Base-by-base conservation (phyloP, 2,888 invertebrate genomes). In the Spisula solida region DNA sequence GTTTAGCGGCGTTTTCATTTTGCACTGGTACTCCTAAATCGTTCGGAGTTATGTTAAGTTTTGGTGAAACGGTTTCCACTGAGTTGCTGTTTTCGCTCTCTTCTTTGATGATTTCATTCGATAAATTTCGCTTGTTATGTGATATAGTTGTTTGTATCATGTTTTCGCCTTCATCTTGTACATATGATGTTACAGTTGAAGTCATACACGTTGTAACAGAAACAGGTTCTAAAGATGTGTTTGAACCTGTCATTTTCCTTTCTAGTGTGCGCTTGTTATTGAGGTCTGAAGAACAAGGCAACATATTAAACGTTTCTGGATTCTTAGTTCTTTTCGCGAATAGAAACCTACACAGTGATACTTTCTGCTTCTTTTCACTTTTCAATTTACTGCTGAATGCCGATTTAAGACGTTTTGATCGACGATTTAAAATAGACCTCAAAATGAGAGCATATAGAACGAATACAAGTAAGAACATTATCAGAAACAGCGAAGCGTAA, bases 381-480 rank as follows among this genome's bases (percentile, higher is more conserved):
- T 81, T 56, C 56, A 84, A 81, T 55, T 90, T 82, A 18, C 87
- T 66, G 47, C 85, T 83, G 1, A 90, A 81, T 10, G 88, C 88
- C n/a, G 88, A 87, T 55, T 91, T 84, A 14, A 91, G 47, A 70
- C 89, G 89, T 56, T 87, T 89, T 0, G 92, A 92, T 8, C 93
- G 85, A 14, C 93, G 84, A 14, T 87, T n/a, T 29, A 92, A 82
- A 34, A 93, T 88, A 0, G 93, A 92, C 81, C 89, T 89, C 82
- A 92, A 93, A 81, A 93, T 92, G 8, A 93, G 87, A 20, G 90
- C 92, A 79, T 93, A 93, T 10, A 93, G 79, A 29, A 92, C 87
- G 29, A 90, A 88, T 1, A 93, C 93, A 31, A 89, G 84, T 25
- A 92, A 89, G 81, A 91, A 92, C 6, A 92, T 90, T 80, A 93